Percentiles rank a stretch among this genome's conserved stretches.
Evolutionary conservation across 1,140 invertebrate genomes (phyloP).

Genomic region (Sipha flava): DNA sequence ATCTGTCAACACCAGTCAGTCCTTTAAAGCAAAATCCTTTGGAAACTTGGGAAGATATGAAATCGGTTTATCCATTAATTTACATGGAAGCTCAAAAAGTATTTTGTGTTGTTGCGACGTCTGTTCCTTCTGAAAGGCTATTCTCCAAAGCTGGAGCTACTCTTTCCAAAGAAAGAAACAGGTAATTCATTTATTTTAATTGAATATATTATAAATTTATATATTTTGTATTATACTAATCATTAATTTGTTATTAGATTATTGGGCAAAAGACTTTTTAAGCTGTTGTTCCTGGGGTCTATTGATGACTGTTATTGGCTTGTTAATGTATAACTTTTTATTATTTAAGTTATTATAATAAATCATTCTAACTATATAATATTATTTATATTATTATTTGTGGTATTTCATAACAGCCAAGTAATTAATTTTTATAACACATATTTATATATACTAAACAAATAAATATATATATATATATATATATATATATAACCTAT

Average conservation of each 20-base stretch:
- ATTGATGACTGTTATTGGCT: not conserved
- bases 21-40: conserved; percentile 39
- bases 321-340: not conserved
- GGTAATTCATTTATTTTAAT: not conserved
- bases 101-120: conserved; percentile 42
- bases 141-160: conserved; percentile 42
- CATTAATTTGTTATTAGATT: not conserved
- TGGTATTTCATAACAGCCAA: too few relatives aligned
- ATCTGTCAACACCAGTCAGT: conserved; percentile 6
- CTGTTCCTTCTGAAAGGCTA: conserved; percentile 43
- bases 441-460: too few relatives aligned
- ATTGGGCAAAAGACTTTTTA: not conserved
- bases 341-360: not conserved
- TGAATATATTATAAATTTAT: not conserved
- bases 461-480: too few relatives aligned
- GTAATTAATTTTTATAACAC: too few relatives aligned
- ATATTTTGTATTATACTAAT: not conserved
- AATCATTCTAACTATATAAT: not conserved
- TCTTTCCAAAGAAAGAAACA: conserved; percentile 27
- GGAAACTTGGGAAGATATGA: conserved; percentile 42
- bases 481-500: too few relatives aligned
- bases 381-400: not conserved
- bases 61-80: conserved; percentile 40
- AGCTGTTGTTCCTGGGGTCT: not conserved
- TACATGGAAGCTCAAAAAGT: conserved; percentile 38